These are phyloP conservation scores for Notiomystis cincta DNA, from an alignment of 2,113 vertebrate genomes.

Conservation along the genomic window DNA sequence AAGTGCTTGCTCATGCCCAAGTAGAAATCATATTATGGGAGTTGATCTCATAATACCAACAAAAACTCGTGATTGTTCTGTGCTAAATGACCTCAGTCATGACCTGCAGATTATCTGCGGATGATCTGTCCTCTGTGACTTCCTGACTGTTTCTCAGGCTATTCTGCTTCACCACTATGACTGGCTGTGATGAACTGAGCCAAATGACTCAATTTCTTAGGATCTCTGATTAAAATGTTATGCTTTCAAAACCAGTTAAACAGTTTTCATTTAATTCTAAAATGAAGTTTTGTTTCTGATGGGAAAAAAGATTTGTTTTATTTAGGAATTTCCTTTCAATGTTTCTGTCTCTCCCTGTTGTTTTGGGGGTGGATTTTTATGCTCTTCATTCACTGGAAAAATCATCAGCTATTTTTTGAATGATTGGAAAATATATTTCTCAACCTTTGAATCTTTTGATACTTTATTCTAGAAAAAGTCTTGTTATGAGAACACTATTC, in stretches of 20 bases:
- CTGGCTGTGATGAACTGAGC: neutral
- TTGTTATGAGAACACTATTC: neutral
- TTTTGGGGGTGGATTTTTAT: neutral
- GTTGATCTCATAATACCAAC: neutral
- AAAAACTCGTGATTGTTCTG: neutral
- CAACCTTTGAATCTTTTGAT: neutral
- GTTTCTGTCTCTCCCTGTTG: neutral
- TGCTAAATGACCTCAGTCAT: slow-evolving; percentile 25
- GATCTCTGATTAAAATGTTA: neutral
- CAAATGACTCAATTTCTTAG: slow-evolving; percentile 19
- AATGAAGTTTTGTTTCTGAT: neutral
- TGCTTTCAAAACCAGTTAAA: slow-evolving; percentile 2
- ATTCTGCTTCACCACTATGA: neutral
- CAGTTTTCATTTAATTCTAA: neutral
- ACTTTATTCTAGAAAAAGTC: neutral
- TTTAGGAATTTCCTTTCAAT: neutral
- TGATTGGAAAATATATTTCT: neutral
- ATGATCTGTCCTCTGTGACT: slow-evolving; percentile 25
- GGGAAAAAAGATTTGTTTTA: neutral
- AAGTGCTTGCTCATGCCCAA: neutral
- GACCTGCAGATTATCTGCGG: slow-evolving; percentile 31
- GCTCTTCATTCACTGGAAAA: neutral
- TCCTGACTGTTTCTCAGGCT: slow-evolving; percentile 1
- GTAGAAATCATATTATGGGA: neutral
- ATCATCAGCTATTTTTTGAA: neutral